Evolutionary conservation across 1,140 invertebrate genomes (phyloP).

Genomic region (Drosophila kurseongensis): DNA sequence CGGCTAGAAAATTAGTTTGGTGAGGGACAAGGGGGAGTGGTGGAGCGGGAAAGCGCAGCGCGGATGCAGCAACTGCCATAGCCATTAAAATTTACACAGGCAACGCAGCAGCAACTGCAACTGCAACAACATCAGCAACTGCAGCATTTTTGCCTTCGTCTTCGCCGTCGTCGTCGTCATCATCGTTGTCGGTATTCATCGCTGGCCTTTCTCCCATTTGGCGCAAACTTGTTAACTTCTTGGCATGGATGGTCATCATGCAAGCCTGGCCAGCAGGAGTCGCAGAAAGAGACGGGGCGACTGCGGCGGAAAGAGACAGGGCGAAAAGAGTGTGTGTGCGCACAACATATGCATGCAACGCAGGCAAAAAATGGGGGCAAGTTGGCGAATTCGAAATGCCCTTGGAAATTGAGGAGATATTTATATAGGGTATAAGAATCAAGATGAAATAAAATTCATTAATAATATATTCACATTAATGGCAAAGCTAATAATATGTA

Average conservation of each 20-base stretch:
- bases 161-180: slow-evolving; percentile 44
- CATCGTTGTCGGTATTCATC: slow-evolving; percentile 49
- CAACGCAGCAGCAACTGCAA: slow-evolving; percentile 54
- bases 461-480: too few species aligned
- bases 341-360: slow-evolving; percentile 59
- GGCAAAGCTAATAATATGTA: too few species aligned
- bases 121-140: slow-evolving; percentile 36
- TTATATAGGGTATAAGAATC: too few species aligned
- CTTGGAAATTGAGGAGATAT: neutral
- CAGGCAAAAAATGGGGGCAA: slow-evolving; percentile 27
- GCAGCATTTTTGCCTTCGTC: slow-evolving; percentile 41
- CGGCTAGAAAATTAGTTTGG: slow-evolving; percentile 33
- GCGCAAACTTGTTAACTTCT: slow-evolving; percentile 81
- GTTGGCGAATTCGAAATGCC: slow-evolving; percentile 7
- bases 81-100: slow-evolving; percentile 80
- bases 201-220: slow-evolving; percentile 77
- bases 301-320: slow-evolving; percentile 18
- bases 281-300: slow-evolving; percentile 22
- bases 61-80: slow-evolving; percentile 65
- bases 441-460: too few species aligned
- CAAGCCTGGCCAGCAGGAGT: slow-evolving; percentile 56
- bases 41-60: slow-evolving; percentile 48
- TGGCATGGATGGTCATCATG: slow-evolving; percentile 79
- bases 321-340: slow-evolving; percentile 16
- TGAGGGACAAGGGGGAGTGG: slow-evolving; percentile 9